These are phyloP conservation scores for Phycodurus eques DNA, from an alignment of 2,113 vertebrate species.

Conservation along the genomic window DNA sequence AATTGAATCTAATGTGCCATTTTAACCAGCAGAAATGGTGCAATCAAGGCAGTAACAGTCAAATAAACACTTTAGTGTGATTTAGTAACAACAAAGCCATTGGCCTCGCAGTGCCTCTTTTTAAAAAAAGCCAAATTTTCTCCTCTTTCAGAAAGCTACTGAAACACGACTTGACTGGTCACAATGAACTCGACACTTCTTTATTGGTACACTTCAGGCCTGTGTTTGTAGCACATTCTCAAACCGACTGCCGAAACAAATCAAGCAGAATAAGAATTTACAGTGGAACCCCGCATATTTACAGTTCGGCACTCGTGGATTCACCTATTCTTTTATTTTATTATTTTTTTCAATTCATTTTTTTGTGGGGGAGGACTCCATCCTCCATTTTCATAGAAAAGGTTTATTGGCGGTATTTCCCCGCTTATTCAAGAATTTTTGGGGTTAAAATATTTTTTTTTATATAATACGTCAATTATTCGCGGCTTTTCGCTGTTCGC, in stretches of 20 bases:
- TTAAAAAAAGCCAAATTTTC: neutral
- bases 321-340: too few relatives aligned
- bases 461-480: too few relatives aligned
- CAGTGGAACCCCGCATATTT: too few relatives aligned
- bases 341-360: too few relatives aligned
- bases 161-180: neutral
- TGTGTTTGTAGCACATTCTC: neutral
- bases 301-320: too few relatives aligned
- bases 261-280: neutral
- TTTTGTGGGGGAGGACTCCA: too few relatives aligned
- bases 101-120: neutral
- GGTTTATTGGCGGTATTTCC: too few relatives aligned
- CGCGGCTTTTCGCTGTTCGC: too few relatives aligned
- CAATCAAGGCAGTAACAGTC: neutral
- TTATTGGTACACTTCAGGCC: neutral
- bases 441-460: too few relatives aligned
- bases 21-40: neutral
- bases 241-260: neutral
- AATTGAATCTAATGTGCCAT: neutral
- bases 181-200: neutral
- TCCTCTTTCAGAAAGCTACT: neutral
- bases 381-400: too few relatives aligned
- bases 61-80: neutral
- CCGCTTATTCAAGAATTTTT: too few relatives aligned
- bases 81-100: neutral